These are phyloP conservation scores for Cinclus mexicanus DNA, from an alignment of 2,113 vertebrate species.

Conservation along the genomic window DNA sequence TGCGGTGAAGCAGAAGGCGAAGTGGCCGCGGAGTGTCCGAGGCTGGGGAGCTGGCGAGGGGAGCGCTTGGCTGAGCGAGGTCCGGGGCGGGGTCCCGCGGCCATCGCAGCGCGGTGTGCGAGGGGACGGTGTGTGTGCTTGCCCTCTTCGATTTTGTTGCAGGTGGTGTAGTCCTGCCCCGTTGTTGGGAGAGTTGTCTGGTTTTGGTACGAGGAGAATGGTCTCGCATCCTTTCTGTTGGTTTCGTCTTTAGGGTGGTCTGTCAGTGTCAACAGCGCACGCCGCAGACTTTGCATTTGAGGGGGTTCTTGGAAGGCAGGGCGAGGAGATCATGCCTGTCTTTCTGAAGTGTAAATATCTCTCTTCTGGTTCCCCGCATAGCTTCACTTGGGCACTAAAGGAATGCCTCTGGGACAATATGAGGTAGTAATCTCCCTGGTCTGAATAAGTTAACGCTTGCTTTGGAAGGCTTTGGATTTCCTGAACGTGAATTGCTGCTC, in stretches of 20 bases:
- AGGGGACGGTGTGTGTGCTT: too few species aligned
- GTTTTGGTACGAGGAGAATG: neutral
- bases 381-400: neutral
- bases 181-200: neutral
- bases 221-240: neutral
- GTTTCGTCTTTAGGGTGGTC: neutral
- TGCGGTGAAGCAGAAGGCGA: neutral
- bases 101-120: neutral
- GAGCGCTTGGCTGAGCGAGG: neutral
- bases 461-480: neutral
- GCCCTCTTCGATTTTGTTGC: fast-evolving
- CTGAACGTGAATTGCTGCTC: neutral
- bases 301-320: neutral
- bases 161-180: neutral
- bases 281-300: neutral
- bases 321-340: neutral
- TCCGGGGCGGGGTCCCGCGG: neutral
- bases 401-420: neutral
- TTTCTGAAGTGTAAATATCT: neutral
- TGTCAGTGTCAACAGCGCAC: fast-evolving
- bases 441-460: neutral
- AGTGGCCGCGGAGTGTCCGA: neutral
- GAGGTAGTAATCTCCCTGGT: neutral
- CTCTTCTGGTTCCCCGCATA: fast-evolving
- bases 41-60: neutral